Percentiles rank a stretch among this genome's conserved stretches.
Evolutionary conservation across 2,113 vertebrate species (phyloP).

Genomic region (Parotia lawesii): DNA sequence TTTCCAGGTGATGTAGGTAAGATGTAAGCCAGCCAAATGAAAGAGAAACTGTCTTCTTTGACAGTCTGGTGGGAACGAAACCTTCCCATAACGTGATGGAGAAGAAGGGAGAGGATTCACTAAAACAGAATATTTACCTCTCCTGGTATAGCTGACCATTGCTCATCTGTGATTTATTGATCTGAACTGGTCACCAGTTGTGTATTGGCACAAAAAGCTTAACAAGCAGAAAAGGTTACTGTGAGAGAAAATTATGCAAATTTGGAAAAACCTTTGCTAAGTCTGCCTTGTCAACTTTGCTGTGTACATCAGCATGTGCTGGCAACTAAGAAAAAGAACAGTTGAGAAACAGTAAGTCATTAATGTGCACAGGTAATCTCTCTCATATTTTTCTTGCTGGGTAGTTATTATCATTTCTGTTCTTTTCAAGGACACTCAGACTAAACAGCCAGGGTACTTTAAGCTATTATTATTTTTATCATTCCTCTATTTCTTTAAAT

Average conservation of each 20-base stretch:
- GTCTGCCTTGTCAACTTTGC: neutral
- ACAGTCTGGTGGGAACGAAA: neutral
- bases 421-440: neutral
- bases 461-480: neutral
- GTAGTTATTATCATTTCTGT: neutral
- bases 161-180: neutral
- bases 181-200: neutral
- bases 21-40: neutral
- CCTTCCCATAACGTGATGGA: neutral
- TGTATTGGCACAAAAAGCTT: neutral
- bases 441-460: neutral
- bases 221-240: neutral
- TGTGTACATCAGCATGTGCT: neutral
- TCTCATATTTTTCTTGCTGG: neutral
- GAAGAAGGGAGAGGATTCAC: neutral
- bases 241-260: neutral
- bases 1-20: neutral
- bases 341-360: neutral
- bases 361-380: neutral
- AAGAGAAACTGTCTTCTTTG: neutral
- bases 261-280: neutral
- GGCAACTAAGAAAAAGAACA: neutral
- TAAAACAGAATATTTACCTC: neutral
- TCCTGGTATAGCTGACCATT: neutral
- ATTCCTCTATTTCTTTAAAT: neutral